Base-by-base conservation (phyloP, 2,113 vertebrate genomes). In the Mus spicilegus region DNA sequence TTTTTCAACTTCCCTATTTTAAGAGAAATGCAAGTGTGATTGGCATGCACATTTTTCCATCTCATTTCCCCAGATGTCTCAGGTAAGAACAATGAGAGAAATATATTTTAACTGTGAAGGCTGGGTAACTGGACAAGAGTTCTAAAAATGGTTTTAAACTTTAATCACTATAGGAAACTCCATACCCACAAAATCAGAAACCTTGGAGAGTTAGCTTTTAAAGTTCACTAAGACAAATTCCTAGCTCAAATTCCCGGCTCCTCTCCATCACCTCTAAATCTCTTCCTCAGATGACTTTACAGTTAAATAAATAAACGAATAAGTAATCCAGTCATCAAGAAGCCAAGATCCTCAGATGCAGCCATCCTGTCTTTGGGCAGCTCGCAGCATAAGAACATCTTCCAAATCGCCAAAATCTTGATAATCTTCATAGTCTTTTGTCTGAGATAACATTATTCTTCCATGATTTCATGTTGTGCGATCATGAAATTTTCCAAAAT, bases 141-240 rank as follows among this genome's bases (percentile, higher is more conserved):
- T 73, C 93, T 80, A 28, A 49, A 76, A 80, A 90, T 33, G 13
- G 7, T 91, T 94, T 97, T 94, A 91, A 97, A 96, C 89, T 92
- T 90, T 98, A 96, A 97, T 82, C 65, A 81, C 58, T 87, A 17
- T 42, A 87, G 92, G 58, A 67, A 89, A 95, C 67, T 90, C 94
- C 56, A 58, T 58, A 86, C 65, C 51, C 82, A 61, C 19, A 87
- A 70, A 93, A 87, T 63, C 87, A 58, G 24, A 82, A 95, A 87
- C 61, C 95, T 88, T 61, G 88, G 89, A 70, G 81, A n/a, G 67
- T 58, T 96, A 82, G 86, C 51, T 75, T 97, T 97, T 92, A 96
- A 97, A 96, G 86, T 96, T 91, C 89, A 93, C 54, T 84, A 78
- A 78, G 36, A 56, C 96, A 91, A 42, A 42, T 96, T 96, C 86